Evolutionary conservation across 2,888 invertebrate genomes (phyloP).

Genomic region (Crepidodera aurea): DNA sequence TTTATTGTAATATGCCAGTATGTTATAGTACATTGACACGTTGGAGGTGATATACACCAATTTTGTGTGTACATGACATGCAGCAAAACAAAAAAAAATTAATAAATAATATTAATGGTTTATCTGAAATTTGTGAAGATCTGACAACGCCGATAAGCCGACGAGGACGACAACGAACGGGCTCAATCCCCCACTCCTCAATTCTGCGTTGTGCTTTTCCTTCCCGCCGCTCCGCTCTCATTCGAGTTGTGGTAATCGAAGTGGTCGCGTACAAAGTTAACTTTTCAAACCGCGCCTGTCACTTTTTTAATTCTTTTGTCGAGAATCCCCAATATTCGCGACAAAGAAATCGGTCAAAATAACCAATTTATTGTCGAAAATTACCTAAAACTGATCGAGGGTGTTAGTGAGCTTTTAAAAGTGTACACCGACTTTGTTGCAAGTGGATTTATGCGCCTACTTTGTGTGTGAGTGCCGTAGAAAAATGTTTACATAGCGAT

Average conservation of each 20-base stretch:
- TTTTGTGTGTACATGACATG: too few species aligned
- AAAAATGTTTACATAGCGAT: constrained; percentile 51
- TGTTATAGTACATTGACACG: too few species aligned
- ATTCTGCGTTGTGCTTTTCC: constrained; percentile 48
- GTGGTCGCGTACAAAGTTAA: constrained; percentile 24
- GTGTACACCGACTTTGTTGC: constrained; percentile 36
- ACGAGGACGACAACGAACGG: constrained; percentile 38
- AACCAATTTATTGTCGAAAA: neutral
- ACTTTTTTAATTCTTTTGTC: constrained; percentile 39
- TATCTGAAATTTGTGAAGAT: too few species aligned
- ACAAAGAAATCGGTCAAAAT: constrained; percentile 24
- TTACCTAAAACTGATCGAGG: constrained; percentile 1
- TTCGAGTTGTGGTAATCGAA: constrained; percentile 49
- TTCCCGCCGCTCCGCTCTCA: constrained; percentile 51
- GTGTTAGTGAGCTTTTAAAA: constrained; percentile 25
- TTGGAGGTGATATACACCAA: too few species aligned
- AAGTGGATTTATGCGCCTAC: constrained; percentile 37
- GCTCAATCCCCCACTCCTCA: constrained; percentile 42
- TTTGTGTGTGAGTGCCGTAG: constrained; percentile 40
- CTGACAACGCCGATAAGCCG: constrained; percentile 26
- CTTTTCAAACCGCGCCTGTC: constrained; percentile 42
- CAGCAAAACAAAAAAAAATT: too few species aligned
- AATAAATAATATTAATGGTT: too few species aligned
- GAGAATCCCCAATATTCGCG: constrained; percentile 31
- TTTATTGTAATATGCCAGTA: too few species aligned